A percentile compares a stretch with the other conserved stretches of the same genome.
These are phyloP conservation scores for Equus przewalskii DNA, from an alignment of 2,113 vertebrate genomes.

Conservation along the genomic window DNA sequence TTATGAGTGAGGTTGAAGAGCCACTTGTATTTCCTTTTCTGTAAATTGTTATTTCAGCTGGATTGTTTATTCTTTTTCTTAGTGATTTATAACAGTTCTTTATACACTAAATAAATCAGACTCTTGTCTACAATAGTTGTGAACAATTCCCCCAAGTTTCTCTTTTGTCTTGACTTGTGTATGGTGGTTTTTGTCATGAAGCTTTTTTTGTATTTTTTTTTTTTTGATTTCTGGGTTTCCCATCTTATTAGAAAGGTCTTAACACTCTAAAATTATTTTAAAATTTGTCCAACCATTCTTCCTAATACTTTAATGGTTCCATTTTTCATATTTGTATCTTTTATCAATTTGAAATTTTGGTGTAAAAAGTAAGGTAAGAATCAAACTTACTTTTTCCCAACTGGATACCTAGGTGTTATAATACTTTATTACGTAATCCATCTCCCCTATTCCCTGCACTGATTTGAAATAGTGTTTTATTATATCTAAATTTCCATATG, in stretches of 20 bases:
- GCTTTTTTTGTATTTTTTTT: not conserved
- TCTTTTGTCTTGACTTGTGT: not conserved
- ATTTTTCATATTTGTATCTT: constrained; percentile 38
- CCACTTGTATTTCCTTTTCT: constrained; percentile 10
- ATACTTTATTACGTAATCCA: constrained; percentile 45
- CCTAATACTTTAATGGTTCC: not conserved
- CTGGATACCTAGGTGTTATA: not conserved
- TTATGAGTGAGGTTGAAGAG: not conserved
- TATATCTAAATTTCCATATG: not conserved
- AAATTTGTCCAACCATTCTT: not conserved
- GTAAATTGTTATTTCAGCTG: not conserved
- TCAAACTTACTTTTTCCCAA: constrained; percentile 21
- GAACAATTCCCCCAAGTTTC: not conserved
- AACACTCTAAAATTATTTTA: constrained; percentile 24
- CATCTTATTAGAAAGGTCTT: not conserved
- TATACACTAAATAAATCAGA: not conserved
- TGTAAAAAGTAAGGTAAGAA: constrained; percentile 16
- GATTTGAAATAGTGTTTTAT: not conserved
- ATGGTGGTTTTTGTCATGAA: not conserved
- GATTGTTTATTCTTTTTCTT: constrained; percentile 25
- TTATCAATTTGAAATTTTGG: constrained; percentile 1
- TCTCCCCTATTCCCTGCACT: not conserved
- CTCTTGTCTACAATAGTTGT: not conserved
- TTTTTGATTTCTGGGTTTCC: not conserved
- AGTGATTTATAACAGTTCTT: constrained; percentile 3